Conservation (phyloP, 92 coral and sea anemone species). For the Epizoanthus fatuus region DNA sequence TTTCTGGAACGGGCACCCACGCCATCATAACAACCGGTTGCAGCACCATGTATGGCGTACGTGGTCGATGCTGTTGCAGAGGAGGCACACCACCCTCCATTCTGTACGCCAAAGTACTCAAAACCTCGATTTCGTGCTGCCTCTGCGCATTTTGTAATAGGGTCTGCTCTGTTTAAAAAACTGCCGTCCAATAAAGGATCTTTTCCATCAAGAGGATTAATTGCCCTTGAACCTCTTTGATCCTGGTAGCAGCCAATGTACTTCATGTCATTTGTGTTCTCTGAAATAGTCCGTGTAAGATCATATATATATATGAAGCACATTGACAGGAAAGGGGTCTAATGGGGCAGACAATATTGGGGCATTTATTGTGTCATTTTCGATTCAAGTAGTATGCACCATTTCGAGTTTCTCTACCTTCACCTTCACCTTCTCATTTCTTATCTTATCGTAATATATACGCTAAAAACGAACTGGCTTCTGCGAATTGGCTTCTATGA, state of each 20-base stretch:
- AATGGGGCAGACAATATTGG: no score
- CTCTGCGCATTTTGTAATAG: slow-evolving; percentile 22
- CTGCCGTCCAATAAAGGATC: slow-evolving; percentile 1
- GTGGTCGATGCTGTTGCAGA: neutral
- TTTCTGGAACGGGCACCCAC: neutral
- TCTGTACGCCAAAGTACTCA: slow-evolving; percentile 8
- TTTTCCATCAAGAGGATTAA: neutral
- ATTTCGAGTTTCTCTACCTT: no score
- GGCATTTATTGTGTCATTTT: no score
- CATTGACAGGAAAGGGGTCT: no score
- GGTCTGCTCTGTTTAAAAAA: neutral
- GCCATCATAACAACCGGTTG: neutral
- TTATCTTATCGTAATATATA: no score
- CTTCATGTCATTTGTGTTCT: neutral
- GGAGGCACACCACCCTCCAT: neutral
- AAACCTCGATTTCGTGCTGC: slow-evolving; percentile 17
- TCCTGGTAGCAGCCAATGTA: slow-evolving; percentile 8
- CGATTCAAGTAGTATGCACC: no score
- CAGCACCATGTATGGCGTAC: neutral
- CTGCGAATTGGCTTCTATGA: no score
- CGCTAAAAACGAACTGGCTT: no score
- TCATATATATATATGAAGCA: no score
- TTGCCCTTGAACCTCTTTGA: neutral
- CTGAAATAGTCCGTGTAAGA: neutral
- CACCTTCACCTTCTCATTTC: no score